A percentile compares a stretch with the other conserved stretches of the same genome.
phyloP scores from a whole-genome alignment of 2,797 vertebrate genomes.

The Microctenopoma steveboyesi region DNA sequence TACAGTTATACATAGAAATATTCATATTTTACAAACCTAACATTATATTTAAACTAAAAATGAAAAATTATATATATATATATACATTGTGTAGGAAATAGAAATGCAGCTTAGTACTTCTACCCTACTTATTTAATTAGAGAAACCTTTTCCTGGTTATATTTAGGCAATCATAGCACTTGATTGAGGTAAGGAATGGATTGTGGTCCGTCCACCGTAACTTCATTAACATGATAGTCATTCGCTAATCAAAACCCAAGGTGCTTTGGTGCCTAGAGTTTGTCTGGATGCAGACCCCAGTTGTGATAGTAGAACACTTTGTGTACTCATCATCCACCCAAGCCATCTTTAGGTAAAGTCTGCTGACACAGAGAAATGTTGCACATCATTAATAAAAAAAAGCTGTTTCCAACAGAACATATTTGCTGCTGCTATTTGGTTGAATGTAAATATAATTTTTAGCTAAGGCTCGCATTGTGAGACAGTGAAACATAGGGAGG shows the following conservation, averaged over 20 bases:
- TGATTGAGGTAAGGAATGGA: too few relatives aligned
- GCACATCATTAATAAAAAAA: too few relatives aligned
- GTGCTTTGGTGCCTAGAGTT: not conserved
- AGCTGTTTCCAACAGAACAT: not conserved
- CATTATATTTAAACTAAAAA: not conserved
- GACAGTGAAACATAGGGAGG: slow-evolving; percentile 36
- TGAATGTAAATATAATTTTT: not conserved
- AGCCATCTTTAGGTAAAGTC: not conserved
- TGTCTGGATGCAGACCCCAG: not conserved
- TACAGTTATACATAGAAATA: slow-evolving; percentile 29
- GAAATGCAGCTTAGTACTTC: too few relatives aligned
- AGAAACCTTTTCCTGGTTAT: not conserved
- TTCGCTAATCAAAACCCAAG: too few relatives aligned
- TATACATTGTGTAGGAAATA: too few relatives aligned
- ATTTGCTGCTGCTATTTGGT: not conserved
- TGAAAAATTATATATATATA: too few relatives aligned
- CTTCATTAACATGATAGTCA: too few relatives aligned
- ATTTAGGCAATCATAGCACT: too few relatives aligned
- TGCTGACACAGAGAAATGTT: not conserved
- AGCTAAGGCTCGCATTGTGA: not conserved
- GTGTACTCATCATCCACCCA: not conserved
- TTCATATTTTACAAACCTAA: slow-evolving; percentile 16
- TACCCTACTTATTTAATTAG: not conserved
- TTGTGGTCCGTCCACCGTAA: too few relatives aligned
- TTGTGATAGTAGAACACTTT: not conserved